phyloP scores from a whole-genome alignment of 2,888 invertebrate species.

The Diadegma fenestrale region DNA sequence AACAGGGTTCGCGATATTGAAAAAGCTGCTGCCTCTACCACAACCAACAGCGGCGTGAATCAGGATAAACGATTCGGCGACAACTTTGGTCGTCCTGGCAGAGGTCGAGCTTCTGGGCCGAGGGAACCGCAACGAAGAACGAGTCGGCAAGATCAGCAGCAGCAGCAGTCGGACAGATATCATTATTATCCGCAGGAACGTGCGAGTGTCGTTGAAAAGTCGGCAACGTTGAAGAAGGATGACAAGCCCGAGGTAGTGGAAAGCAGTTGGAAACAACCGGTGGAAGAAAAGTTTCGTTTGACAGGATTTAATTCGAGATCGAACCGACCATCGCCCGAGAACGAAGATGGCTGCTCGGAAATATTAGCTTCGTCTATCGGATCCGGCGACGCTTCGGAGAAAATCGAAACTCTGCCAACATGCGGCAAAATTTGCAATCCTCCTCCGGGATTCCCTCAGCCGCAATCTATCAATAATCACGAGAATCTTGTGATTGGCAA shows the following conservation, averaged over 20 bases:
- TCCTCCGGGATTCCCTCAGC: slow-evolving; percentile 7
- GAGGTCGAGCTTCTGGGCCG: not conserved
- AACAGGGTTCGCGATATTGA: not conserved
- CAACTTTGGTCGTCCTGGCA: slow-evolving; percentile 56
- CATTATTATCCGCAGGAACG: no score
- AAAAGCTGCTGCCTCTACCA: not conserved
- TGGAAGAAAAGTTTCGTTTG: not conserved
- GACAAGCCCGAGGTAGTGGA: not conserved
- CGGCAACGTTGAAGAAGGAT: not conserved
- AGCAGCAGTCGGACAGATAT: not conserved
- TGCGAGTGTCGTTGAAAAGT: not conserved
- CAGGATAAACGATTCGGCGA: slow-evolving; percentile 50
- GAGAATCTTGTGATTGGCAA: no score
- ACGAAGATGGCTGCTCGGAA: not conserved
- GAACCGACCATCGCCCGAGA: not conserved
- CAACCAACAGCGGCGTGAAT: no score
- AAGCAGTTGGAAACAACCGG: not conserved
- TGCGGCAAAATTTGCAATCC: not conserved
- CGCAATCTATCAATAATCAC: no score
- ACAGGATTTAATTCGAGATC: slow-evolving; percentile 11
- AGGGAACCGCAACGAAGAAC: not conserved
- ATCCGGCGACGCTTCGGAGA: not conserved
- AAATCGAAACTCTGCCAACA: not conserved
- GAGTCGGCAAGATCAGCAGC: not conserved
- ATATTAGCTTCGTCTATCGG: not conserved